Conservation (phyloP, 2,888 invertebrate genomes). For the Zootermopsis nevadensis region DNA sequence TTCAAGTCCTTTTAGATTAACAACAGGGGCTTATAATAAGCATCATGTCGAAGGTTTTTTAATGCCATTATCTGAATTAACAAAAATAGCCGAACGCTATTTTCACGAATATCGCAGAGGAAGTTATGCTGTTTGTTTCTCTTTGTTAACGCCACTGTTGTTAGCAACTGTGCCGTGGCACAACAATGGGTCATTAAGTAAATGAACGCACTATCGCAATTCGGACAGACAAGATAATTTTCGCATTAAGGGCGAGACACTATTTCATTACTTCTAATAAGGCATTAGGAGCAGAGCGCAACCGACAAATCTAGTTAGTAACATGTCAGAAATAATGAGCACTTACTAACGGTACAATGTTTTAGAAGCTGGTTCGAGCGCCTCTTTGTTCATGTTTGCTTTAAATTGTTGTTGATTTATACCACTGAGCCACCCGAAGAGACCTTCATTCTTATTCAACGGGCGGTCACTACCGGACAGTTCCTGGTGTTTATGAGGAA, state of each 20-base stretch:
- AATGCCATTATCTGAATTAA: no score
- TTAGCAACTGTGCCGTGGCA: no score
- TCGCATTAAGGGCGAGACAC: not conserved
- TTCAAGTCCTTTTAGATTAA: no score
- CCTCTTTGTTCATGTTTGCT: no score
- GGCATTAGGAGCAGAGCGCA: not conserved
- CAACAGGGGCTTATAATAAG: no score
- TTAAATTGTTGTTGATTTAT: conserved; percentile 1
- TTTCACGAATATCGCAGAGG: no score
- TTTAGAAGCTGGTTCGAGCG: not conserved
- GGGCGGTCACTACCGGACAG: not conserved
- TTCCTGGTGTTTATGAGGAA: not conserved
- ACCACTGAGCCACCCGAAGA: not conserved
- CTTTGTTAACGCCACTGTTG: no score
- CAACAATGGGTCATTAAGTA: no score
- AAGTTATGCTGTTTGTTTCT: no score
- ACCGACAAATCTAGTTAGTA: not conserved
- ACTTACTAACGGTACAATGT: not conserved
- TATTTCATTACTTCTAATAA: not conserved
- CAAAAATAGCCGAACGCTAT: no score
- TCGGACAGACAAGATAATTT: not conserved
- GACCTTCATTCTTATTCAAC: not conserved
- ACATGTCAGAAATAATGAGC: conserved; percentile 4
- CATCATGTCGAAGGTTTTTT: no score
- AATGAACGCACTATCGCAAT: not conserved